These are phyloP conservation scores for Agrochola lota DNA, from an alignment of 2,888 invertebrate species.

Conservation along the genomic window DNA sequence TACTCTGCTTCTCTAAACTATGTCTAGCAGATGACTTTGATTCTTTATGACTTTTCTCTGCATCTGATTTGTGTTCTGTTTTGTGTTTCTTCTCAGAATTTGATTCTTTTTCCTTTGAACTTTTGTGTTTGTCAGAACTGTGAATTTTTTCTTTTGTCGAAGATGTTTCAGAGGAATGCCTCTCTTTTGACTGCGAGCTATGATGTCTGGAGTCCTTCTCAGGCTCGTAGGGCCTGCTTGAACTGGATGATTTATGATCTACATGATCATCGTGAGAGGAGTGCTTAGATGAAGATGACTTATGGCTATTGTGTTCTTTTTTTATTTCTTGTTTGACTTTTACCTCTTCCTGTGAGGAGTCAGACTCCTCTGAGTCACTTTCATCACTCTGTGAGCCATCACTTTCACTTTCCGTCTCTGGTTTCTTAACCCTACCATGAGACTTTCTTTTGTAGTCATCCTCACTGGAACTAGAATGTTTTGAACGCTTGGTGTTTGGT, in stretches of 20 bases:
- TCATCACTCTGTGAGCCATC: conserved; percentile 66
- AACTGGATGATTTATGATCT: conserved; percentile 74
- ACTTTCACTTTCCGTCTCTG: conserved; percentile 72
- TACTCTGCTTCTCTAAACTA: conserved; percentile 69
- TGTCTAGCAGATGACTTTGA: conserved; percentile 66
- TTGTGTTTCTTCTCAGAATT: conserved; percentile 76
- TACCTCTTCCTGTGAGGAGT: conserved; percentile 79
- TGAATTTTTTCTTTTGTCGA: conserved; percentile 76
- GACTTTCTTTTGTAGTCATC: conserved; percentile 74
- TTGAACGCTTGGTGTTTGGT: conserved; percentile 77
- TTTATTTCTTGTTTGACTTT: conserved; percentile 77
- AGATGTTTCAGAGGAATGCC: conserved; percentile 73
- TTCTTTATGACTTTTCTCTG: conserved; percentile 74
- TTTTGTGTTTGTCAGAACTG: conserved; percentile 77
- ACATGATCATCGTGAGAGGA: conserved; percentile 71
- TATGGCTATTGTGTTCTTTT: conserved; percentile 76
- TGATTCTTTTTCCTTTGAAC: conserved; percentile 74
- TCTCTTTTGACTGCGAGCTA: conserved; percentile 73
- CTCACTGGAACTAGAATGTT: conserved; percentile 77
- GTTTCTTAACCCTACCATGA: conserved; percentile 71
- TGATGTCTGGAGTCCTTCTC: conserved; percentile 73
- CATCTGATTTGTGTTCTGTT: conserved; percentile 74
- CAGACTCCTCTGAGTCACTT: conserved; percentile 76
- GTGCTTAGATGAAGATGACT: conserved; percentile 73
- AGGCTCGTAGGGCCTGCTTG: conserved; percentile 69